These are phyloP conservation scores for Netelia fuscicornis DNA, from an alignment of 2,888 invertebrate genomes.

Conservation along the genomic window DNA sequence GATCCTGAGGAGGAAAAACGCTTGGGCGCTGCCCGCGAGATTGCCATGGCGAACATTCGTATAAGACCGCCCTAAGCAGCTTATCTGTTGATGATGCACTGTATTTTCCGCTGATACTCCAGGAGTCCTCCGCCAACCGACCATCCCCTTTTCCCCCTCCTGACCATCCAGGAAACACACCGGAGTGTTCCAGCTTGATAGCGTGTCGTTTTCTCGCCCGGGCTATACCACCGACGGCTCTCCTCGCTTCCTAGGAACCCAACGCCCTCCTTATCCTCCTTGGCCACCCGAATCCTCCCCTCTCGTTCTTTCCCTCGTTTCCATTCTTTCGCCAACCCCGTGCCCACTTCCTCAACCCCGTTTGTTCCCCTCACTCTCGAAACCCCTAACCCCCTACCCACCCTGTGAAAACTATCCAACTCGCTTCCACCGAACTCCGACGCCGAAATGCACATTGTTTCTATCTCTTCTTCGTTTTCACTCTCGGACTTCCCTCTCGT, in stretches of 20 bases:
- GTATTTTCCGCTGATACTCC: slow-evolving; percentile 79
- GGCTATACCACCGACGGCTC: slow-evolving; percentile 38
- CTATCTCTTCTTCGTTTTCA: slow-evolving; percentile 37
- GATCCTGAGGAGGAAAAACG: slow-evolving; percentile 63
- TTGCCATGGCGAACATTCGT: slow-evolving; percentile 74
- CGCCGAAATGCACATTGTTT: slow-evolving; percentile 39
- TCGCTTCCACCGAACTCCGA: slow-evolving; percentile 14
- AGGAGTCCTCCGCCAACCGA: slow-evolving; percentile 33
- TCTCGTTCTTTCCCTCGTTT: slow-evolving; percentile 28
- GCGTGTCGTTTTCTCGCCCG: slow-evolving; percentile 77
- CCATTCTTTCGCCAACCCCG: slow-evolving; percentile 22
- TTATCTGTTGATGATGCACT: slow-evolving; percentile 83
- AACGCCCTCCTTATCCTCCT: slow-evolving; percentile 54
- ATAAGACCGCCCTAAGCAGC: slow-evolving; percentile 81
- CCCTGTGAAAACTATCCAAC: slow-evolving; percentile 7
- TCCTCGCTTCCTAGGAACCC: not conserved
- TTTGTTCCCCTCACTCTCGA: not conserved
- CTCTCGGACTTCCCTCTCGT: not conserved
- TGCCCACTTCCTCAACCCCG: slow-evolving; percentile 25
- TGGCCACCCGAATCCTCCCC: slow-evolving; percentile 59
- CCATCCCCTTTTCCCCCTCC: not conserved
- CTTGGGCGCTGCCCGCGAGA: slow-evolving; percentile 65
- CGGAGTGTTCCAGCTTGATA: slow-evolving; percentile 81
- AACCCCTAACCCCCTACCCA: not conserved
- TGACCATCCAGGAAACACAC: slow-evolving; percentile 55